Base-by-base conservation (phyloP, 2,888 invertebrate species). In the Amaurobius ferox region DNA sequence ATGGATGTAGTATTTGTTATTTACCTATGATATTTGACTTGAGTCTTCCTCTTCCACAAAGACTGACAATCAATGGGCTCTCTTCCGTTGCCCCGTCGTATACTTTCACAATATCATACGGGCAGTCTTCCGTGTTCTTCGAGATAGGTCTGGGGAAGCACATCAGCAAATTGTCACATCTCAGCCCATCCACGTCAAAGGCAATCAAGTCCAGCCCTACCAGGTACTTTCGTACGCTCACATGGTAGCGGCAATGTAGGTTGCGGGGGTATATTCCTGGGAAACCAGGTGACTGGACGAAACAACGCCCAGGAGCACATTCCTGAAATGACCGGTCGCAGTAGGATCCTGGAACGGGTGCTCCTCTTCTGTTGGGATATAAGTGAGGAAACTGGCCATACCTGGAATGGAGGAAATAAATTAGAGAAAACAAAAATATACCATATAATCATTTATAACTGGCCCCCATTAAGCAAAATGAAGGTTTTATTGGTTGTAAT, bases 351-450 rank as follows among this genome's bases (percentile, higher is more conserved):
- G 95, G 96, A 0, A 96, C 96, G 73, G 97, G 94, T 91, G 96
- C 96, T 0, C 97, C 97, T 88, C 97, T 93, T 88, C 97, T 93
- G 91, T 97, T 97, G 0, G 97, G 97, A 91, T 97, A 97, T 28
- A 97, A 93, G 91, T 97, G 97, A 44, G 97, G 97, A 93, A 97
- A 97, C 90, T 96, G 97, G n/a, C 97, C 97, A 91, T 97, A 97
- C 88, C 97, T 93, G 74, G 96, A 93, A 91, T 96, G 97, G n/a
- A 40, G 28, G 0, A 16, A 44, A n/a, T n/a, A n/a, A n/a, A n/a
- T n/a, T n/a, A n/a, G n/a, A n/a, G n/a, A n/a, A n/a, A n/a, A n/a
- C n/a, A n/a, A n/a, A n/a, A n/a, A n/a, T n/a, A n/a, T n/a, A n/a
- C n/a, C n/a, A n/a, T n/a, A n/a, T n/a, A n/a, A n/a, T n/a, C n/a